A percentile compares a stretch with the other conserved stretches of the same genome.
phyloP scores from a whole-genome alignment of 1,140 invertebrate species.

The Drosophila sproati region DNA sequence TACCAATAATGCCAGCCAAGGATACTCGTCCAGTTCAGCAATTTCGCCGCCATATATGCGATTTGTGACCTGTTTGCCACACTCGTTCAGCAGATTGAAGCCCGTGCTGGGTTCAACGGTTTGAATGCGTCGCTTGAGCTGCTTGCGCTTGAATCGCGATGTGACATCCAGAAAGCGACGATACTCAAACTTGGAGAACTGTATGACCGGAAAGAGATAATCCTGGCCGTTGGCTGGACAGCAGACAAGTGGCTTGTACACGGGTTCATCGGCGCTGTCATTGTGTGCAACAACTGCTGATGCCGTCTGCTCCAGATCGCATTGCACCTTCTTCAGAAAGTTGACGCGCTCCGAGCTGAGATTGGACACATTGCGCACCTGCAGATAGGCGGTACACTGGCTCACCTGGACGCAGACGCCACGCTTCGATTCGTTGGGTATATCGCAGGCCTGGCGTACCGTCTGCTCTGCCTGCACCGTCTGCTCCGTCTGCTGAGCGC shows the following conservation, averaged over 20 bases:
- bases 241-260: conserved; percentile 65
- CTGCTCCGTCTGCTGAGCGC: conserved; percentile 4
- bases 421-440: conserved; percentile 74
- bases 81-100: conserved; percentile 78
- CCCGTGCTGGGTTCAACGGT: conserved; percentile 70
- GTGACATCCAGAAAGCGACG: conserved; percentile 75
- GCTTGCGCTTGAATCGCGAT: conserved; percentile 69
- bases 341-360: conserved; percentile 78
- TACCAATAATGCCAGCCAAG: conserved; percentile 90
- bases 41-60: conserved; percentile 85
- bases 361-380: conserved; percentile 72
- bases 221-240: conserved; percentile 78
- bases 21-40: conserved; percentile 86
- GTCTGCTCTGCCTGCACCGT: neutral
- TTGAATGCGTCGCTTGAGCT: conserved; percentile 74
- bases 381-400: conserved; percentile 70
- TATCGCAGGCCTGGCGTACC: conserved; percentile 54
- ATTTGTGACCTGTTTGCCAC: conserved; percentile 81
- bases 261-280: neutral
- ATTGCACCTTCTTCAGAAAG: conserved; percentile 81
- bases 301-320: conserved; percentile 41
- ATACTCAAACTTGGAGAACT: conserved; percentile 81
- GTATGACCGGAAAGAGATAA: conserved; percentile 71
- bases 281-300: neutral
- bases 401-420: conserved; percentile 70